Evolutionary conservation across 2,113 vertebrate species (phyloP), one percentile per base, ranked within the genome.

Genomic region (Lepus timidus): DNA sequence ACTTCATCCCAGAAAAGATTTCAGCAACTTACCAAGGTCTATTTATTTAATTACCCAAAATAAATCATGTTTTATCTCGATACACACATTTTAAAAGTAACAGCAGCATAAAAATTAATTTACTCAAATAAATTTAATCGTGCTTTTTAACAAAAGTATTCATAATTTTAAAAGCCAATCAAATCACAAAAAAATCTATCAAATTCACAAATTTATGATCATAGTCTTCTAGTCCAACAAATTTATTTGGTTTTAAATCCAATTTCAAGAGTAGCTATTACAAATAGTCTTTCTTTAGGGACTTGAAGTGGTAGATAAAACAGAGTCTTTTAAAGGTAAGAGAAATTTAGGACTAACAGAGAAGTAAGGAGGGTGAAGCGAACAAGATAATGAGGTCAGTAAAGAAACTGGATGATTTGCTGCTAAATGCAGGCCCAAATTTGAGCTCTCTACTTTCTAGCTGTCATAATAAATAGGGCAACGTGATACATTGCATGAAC

Each of bases 171-270:
- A n/a, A 96, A 93, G 85, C 9, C 27, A 94, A 91, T 55, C 52
- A 92, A 90, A 61, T 88, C 49, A 93, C 49, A 92, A 68, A 31
- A 31, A 96, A 91, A 90, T 4, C 27, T 52, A 62, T 16, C 52
- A 82, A 94, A 76, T 73, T 93, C 27, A 92, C 17, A 78, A 91
- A 90, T n/a, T 51, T 73, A 96, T 4, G 16, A 85, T 27, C 22
- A 4, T 81, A 65, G 65, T 95, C 95, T 96, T 84, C 65, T 81
- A 75, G 33, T 75, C n/a, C 64, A 93, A 78, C 9, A 64, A 84
- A 49, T 90, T 95, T 88, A 88, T 94, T 73, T 96, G 52, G 2
- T 25, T 88, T 91, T 95, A 93, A 86, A 75, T 91, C 9, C 90
- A 85, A 89, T 65, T 93, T 93, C 39, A 90, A 83, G 17, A 92